Percentiles rank a stretch among this genome's conserved stretches.
These are phyloP conservation scores for Hemibagrus guttatus DNA, from an alignment of 2,797 vertebrate species.

Conservation along the genomic window DNA sequence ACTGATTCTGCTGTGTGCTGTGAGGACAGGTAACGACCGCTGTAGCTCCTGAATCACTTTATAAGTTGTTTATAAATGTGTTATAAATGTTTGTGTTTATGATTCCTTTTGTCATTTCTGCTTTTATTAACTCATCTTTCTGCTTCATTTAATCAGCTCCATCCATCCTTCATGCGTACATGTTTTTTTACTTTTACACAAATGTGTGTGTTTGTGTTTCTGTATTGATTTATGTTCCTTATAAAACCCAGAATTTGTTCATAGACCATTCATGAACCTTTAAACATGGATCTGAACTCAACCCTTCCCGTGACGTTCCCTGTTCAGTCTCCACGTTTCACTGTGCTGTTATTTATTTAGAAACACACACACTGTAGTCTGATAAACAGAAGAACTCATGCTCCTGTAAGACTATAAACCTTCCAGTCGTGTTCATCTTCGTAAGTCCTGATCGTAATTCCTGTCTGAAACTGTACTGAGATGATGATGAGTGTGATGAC, in stretches of 20 bases:
- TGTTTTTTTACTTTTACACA: constrained; percentile 19
- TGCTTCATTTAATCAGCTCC: not conserved
- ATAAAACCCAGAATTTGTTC: not conserved
- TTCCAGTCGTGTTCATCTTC: too few species aligned
- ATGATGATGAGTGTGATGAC: too few species aligned
- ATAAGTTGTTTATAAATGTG: not conserved
- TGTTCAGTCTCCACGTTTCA: not conserved
- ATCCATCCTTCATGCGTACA: constrained; percentile 8
- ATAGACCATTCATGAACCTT: not conserved
- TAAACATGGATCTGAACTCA: not conserved
- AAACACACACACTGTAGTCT: not conserved
- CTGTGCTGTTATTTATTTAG: not conserved
- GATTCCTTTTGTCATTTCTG: constrained; percentile 32
- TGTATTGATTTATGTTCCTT: not conserved
- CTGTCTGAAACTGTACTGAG: too few species aligned
- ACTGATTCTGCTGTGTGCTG: constrained; percentile 60
- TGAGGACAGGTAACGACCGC: constrained; percentile 72
- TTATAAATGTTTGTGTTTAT: not conserved
- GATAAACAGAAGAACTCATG: not conserved
- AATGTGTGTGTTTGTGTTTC: not conserved
- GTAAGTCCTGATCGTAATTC: too few species aligned
- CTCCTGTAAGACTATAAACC: too few species aligned
- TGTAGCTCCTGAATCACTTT: not conserved
- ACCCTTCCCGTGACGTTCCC: not conserved
- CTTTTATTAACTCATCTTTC: constrained; percentile 24